Percentiles rank a stretch among this genome's conserved stretches.
These are phyloP conservation scores for Onchidella celtica DNA, from an alignment of 2,888 invertebrate species.

Conservation along the genomic window DNA sequence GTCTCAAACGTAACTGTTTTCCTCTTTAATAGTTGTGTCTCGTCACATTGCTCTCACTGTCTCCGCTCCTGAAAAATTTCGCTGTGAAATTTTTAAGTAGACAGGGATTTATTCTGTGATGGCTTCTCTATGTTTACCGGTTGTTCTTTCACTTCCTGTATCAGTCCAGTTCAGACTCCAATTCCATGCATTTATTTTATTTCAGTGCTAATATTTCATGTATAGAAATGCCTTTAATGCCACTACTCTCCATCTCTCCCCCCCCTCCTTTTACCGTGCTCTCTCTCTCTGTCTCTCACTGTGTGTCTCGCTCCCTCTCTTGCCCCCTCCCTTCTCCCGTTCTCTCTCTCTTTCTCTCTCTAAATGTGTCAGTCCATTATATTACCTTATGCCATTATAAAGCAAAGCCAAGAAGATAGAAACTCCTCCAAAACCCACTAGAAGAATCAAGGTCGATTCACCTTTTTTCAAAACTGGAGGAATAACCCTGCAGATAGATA, in stretches of 20 bases:
- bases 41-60: too few relatives aligned
- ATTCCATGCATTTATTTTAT: too few relatives aligned
- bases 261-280: background rate
- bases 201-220: too few relatives aligned
- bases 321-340: background rate
- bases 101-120: too few relatives aligned
- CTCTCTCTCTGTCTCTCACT: background rate
- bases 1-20: too few relatives aligned
- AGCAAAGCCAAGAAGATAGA: conserved; percentile 65
- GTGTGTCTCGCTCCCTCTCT: background rate
- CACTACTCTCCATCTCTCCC: background rate
- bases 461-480: conserved; percentile 58
- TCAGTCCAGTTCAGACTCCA: too few relatives aligned
- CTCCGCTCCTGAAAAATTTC: too few relatives aligned
- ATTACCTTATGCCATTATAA: conserved; percentile 60
- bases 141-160: too few relatives aligned
- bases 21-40: too few relatives aligned
- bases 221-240: too few relatives aligned
- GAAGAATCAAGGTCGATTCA: conserved; percentile 62
- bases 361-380: background rate
- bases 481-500: conserved; percentile 36
- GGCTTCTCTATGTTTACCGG: too few relatives aligned
- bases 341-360: background rate
- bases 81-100: too few relatives aligned
- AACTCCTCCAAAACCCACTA: conserved; percentile 67